Base-by-base conservation (phyloP, 2,797 vertebrate species). In the Lagocephalus sceleratus region DNA sequence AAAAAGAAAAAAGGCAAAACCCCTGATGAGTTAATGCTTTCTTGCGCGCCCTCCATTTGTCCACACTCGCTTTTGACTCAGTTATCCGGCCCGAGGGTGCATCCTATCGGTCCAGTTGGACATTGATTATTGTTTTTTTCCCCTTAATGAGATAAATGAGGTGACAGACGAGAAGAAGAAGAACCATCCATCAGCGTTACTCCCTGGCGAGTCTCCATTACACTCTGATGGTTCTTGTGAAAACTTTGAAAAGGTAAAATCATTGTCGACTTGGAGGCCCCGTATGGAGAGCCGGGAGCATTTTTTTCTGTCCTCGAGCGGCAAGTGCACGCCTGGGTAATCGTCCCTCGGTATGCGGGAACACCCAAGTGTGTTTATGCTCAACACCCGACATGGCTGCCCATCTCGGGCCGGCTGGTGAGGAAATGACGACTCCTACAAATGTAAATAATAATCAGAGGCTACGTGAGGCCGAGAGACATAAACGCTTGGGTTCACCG, bases 391-490 rank as follows among this genome's bases (percentile, higher is more conserved):
- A 85, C 82, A 82, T 75, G 75, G 75, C 70, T 70, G 69, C 63
- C 80, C 67, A 61, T 75, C 61, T 51, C 68, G 71, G 71, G 74
- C 57, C 76, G 22, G 59, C 71, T 72, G 75, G 66, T 78, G 73
- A 84, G 76, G 64, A 88, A 89, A 88, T 81, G 68, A 86, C 78
- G 42, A 83, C 82, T 86, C 87, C 81, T 79, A 81, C 83, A 91
- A 90, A 90, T 87, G 89, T 80, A 89, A 90, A 87, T 81, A 70
- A 84, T 88, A 89, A 90, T 90, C 83, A 88, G 81, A 1, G 74
- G 68, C 79, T 83, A 25, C 7, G 57, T 46, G 57, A 68, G 60
- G 86, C 88, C 87, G 90, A 91, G 62, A 88, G 69, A 89, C 81
- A 89, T 84, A 87, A 68, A 48, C 1, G 25, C 55, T 51, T 8